A percentile compares a stretch with the other conserved stretches of the same genome.
Evolutionary conservation across 2,113 vertebrate genomes (phyloP).

Genomic region (Protobothrops flavoviridis): DNA sequence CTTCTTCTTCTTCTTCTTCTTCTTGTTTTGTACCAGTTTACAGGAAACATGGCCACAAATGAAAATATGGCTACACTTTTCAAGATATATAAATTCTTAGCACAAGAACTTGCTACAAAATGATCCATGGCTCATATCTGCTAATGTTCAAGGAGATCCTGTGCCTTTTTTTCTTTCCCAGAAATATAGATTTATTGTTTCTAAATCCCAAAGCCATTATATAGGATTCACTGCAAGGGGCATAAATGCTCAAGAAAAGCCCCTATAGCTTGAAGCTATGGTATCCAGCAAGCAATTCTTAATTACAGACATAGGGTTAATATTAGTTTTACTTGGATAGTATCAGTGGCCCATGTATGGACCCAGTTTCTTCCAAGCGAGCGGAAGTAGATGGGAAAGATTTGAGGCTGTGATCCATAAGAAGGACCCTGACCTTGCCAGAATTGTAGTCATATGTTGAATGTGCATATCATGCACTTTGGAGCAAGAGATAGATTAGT

Average conservation of each 20-base stretch:
- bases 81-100: conserved; percentile 36
- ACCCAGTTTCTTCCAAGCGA: background rate
- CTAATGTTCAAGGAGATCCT: background rate
- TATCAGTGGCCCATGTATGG: background rate
- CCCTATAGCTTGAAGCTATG: background rate
- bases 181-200: background rate
- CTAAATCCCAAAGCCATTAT: background rate
- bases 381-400: background rate
- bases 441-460: background rate
- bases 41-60: too few relatives aligned
- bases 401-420: background rate
- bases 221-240: background rate
- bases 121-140: background rate
- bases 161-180: background rate
- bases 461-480: background rate
- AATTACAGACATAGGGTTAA: background rate
- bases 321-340: background rate
- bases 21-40: too few relatives aligned
- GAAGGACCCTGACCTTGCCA: background rate
- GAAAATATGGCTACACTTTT: conserved; percentile 33
- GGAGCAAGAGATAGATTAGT: background rate
- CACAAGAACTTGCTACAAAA: conserved; percentile 43
- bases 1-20: too few relatives aligned
- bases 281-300: background rate
- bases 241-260: background rate